These are phyloP conservation scores for Drosophila pruinosa DNA, from an alignment of 1,140 invertebrate genomes.

Conservation along the genomic window DNA sequence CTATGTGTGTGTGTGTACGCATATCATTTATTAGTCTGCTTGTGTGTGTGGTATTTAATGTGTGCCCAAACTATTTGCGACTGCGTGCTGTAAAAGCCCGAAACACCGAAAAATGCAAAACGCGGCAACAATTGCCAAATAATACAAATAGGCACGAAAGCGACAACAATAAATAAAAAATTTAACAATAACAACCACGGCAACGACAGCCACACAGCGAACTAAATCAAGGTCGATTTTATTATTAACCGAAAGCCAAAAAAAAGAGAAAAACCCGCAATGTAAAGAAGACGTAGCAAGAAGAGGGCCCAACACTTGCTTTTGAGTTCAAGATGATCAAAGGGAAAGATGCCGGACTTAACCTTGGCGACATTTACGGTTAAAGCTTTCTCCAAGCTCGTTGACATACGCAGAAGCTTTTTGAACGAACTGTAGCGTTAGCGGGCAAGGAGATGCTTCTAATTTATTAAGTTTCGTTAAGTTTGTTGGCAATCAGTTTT, in stretches of 20 bases:
- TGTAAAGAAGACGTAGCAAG: slow-evolving; percentile 3
- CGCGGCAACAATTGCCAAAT: slow-evolving; percentile 69
- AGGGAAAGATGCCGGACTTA: not conserved
- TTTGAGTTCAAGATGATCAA: not conserved
- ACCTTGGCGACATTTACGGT: not conserved
- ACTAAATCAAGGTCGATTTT: slow-evolving; percentile 53
- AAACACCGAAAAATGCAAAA: slow-evolving; percentile 55
- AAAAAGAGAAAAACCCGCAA: slow-evolving; percentile 17
- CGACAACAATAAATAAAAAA: slow-evolving; percentile 44
- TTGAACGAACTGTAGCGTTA: too few relatives aligned
- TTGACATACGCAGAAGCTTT: not conserved
- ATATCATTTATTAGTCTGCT: slow-evolving; percentile 1
- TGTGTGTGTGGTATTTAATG: slow-evolving; percentile 6
- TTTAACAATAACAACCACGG: slow-evolving; percentile 28
- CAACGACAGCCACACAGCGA: slow-evolving; percentile 24
- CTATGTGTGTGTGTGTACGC: too few relatives aligned
- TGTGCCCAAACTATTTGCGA: slow-evolving; percentile 47
- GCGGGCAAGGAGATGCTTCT: too few relatives aligned
- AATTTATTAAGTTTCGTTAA: not conserved
- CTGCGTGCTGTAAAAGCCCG: slow-evolving; percentile 48
- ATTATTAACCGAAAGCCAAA: slow-evolving; percentile 40
- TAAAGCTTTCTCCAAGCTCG: not conserved
- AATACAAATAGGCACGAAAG: slow-evolving; percentile 65
- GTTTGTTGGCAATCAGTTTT: too few relatives aligned
- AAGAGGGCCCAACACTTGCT: not conserved